phyloP scores from a whole-genome alignment of 2,888 invertebrate species.

The Drosophila fungiperda region DNA sequence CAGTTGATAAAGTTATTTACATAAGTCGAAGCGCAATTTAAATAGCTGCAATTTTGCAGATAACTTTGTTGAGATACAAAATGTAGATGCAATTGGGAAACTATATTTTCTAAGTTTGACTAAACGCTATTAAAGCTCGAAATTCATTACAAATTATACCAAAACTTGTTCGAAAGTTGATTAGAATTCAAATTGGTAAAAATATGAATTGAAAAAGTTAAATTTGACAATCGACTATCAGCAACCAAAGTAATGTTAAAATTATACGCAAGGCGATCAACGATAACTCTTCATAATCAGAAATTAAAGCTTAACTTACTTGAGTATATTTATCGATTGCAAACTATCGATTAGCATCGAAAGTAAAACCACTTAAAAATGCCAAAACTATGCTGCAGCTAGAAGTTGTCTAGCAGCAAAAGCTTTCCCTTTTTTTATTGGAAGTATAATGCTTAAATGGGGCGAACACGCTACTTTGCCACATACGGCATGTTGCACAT shows the following conservation, averaged over 20 bases:
- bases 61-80: neutral
- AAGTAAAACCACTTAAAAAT: neutral
- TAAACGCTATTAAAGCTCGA: neutral
- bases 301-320: neutral
- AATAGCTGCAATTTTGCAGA: neutral
- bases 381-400: neutral
- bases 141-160: neutral
- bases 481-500: slow-evolving; percentile 22
- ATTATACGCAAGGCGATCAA: neutral
- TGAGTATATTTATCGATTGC: neutral
- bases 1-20: neutral
- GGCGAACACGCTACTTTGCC: neutral
- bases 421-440: slow-evolving; percentile 11
- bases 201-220: neutral
- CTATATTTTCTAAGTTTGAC: neutral
- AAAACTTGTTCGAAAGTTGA: too few species aligned
- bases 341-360: neutral
- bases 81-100: neutral
- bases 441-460: slow-evolving; percentile 7
- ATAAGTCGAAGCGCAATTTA: neutral
- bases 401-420: neutral
- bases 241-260: neutral
- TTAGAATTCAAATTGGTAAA: neutral
- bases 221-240: too few species aligned
- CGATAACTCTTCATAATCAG: neutral